Evolutionary conservation across 2,113 vertebrate genomes (phyloP), one percentile per base, ranked within the genome.

Genomic region (Callocephalon fimbriatum): DNA sequence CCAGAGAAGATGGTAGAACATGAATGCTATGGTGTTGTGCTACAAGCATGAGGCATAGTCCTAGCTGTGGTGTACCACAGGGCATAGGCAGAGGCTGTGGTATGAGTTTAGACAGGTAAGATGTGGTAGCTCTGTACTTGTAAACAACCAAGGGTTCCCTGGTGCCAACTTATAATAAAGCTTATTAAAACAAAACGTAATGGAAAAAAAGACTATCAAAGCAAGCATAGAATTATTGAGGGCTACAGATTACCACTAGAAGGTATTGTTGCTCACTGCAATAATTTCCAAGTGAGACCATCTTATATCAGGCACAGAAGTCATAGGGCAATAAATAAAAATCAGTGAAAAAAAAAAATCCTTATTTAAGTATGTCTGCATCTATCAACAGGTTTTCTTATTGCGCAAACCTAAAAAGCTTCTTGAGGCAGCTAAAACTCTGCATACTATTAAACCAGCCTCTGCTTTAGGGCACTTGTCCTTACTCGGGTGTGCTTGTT

Each of bases 11-110:
- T 22, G 27, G 6, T 29, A 53, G 15, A 26, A 47, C 32, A 3
- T 7, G 10, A 17, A 8, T 32, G 15, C 7, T 7, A 4, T 4
- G 5, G 3, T 25, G 8, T 11, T 20, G 6, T 65, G 37, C 16
- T 18, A 22, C 15, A 0, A 9, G n/a, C 5, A 12, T 0, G 6
- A 66, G 31, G 21, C 8, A 26, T 0, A 48, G 45, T 32, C 23
- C 17, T 32, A 56, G 20, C 22, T 71, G 40, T 35, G 10, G 7
- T 26, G 3, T 27, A 29, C 6, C n/a, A 37, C 16, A 70, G 31
- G 51, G 25, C 37, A 56, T 25, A 15, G 32, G 37, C 18, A 78
- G 40, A 80, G 27, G 27, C 8, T 83, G n/a, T 7, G 86, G 27
- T 17, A 8, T 31, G 40, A 77, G 8, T 51, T 90, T 53, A 44